Evolutionary conservation across 2,888 invertebrate genomes (phyloP).

Genomic region (Eupsilia transversa): DNA sequence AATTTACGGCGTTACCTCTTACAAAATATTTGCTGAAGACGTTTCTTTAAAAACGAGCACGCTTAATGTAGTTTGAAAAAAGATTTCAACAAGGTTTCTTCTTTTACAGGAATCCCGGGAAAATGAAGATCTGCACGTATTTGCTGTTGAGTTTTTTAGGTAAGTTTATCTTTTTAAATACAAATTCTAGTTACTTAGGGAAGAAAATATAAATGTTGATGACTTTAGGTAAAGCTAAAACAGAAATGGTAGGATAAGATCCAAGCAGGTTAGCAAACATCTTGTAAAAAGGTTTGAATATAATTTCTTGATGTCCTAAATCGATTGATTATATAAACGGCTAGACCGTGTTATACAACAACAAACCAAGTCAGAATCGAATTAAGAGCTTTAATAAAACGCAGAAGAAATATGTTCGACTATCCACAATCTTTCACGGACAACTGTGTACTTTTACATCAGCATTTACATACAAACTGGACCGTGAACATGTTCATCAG

Average conservation of each 20-base stretch:
- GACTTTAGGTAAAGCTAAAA: background rate
- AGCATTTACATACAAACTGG: background rate
- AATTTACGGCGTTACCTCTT: slow-evolving; percentile 40
- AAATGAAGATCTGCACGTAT: slow-evolving; percentile 88
- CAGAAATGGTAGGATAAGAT: background rate
- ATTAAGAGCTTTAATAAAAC: background rate
- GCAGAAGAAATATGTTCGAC: background rate
- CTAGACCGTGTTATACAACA: background rate
- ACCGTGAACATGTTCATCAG: background rate
- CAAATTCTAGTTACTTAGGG: background rate
- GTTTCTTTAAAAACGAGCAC: slow-evolving; percentile 46
- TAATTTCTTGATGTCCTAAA: background rate
- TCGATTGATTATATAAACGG: background rate
- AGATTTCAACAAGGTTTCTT: slow-evolving; percentile 61
- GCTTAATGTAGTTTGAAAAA: slow-evolving; percentile 54
- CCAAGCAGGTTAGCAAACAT: background rate
- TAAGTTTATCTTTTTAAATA: slow-evolving; percentile 73
- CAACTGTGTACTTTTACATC: background rate
- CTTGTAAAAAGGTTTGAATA: background rate
- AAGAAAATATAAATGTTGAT: background rate
- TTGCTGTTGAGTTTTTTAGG: slow-evolving; percentile 88
- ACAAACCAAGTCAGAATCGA: background rate
- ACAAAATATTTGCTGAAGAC: slow-evolving; percentile 51
- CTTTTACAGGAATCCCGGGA: slow-evolving; percentile 84
- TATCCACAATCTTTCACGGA: background rate